These are phyloP conservation scores for Scaptomyza graminum DNA, from an alignment of 1,140 invertebrate genomes.

Conservation along the genomic window DNA sequence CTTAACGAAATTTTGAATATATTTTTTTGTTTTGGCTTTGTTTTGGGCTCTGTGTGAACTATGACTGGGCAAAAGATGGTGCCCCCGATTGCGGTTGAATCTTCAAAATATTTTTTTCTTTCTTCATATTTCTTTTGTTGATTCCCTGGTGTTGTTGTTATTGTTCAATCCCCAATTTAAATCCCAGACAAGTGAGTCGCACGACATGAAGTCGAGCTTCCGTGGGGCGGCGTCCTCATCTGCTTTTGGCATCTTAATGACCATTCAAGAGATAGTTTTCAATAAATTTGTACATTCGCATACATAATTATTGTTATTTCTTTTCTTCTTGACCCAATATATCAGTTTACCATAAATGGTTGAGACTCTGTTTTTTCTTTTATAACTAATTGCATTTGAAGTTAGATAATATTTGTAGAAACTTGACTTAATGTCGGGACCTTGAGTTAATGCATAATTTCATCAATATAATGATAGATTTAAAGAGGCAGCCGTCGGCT, in stretches of 20 bases:
- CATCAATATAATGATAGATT: conserved; percentile 42
- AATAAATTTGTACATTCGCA: conserved; percentile 43
- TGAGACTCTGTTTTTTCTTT: background rate
- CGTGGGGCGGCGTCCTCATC: conserved; percentile 56
- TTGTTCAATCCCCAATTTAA: conserved; percentile 37
- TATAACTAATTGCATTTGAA: conserved; percentile 21
- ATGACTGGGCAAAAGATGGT: conserved; percentile 66
- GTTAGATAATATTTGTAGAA: conserved; percentile 37
- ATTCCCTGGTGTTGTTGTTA: conserved; percentile 7
- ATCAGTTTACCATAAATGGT: conserved; percentile 34
- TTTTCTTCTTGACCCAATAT: conserved; percentile 35
- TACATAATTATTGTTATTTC: conserved; percentile 30
- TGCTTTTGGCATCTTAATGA: conserved; percentile 24
- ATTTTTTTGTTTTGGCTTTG: conserved; percentile 38
- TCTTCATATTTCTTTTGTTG: conserved; percentile 44
- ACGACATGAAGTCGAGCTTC: conserved; percentile 50
- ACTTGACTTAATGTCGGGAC: conserved; percentile 32
- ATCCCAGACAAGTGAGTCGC: conserved; percentile 31
- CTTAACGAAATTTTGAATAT: conserved; percentile 1
- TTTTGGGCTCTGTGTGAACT: conserved; percentile 65
- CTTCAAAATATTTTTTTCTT: conserved; percentile 14
- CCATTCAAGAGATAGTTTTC: conserved; percentile 48
- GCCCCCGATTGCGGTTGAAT: conserved; percentile 32
- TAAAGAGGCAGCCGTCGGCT: conserved; percentile 49
- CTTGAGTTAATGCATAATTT: conserved; percentile 61